Conservation (phyloP, 2,888 invertebrate genomes). For the Tipula lateralis region DNA sequence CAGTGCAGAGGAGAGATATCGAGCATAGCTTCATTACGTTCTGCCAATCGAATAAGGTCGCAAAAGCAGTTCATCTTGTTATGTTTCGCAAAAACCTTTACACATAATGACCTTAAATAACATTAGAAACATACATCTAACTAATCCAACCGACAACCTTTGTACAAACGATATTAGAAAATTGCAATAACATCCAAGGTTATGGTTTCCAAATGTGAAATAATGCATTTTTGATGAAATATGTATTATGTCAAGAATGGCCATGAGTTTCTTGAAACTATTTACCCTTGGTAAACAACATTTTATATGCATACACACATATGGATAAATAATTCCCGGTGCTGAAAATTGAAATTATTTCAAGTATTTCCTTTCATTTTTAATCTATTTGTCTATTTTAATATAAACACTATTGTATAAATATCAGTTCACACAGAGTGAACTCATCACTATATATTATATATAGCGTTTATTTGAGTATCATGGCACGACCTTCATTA, state of each 20-base stretch:
- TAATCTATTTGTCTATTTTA: conserved; percentile 2
- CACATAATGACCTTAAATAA: background rate
- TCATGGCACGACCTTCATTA: conserved; percentile 11
- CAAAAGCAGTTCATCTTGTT: no score
- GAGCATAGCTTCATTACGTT: no score
- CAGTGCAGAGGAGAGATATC: no score
- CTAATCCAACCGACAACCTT: background rate
- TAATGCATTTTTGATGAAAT: background rate
- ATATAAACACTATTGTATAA: background rate
- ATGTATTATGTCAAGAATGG: background rate
- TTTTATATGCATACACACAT: background rate
- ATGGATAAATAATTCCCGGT: background rate
- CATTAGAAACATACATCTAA: background rate
- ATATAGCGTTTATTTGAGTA: background rate
- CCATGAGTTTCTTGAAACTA: conserved; percentile 7
- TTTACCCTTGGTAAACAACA: background rate
- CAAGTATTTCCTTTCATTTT: conserved; percentile 11
- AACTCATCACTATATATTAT: background rate
- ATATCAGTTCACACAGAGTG: background rate
- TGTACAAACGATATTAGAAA: background rate
- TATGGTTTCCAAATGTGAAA: background rate
- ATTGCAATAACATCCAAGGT: background rate
- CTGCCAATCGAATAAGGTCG: no score
- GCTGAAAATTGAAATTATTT: background rate
- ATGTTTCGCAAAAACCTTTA: no score